Conservation (phyloP, 2,113 vertebrate genomes). For the Hirundichthys speculiger region DNA sequence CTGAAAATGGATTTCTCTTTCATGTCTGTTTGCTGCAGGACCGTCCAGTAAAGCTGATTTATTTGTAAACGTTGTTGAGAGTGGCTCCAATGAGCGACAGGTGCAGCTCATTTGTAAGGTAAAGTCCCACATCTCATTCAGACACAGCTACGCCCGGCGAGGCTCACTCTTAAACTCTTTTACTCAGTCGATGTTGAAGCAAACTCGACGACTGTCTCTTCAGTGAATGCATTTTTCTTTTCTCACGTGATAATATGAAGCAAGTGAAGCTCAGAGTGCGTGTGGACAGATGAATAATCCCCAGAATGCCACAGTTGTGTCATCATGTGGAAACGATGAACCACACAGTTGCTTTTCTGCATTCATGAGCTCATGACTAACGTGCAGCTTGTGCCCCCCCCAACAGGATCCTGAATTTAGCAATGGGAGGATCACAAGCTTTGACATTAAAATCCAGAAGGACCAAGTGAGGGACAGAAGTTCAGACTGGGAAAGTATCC, state of each 20-base stretch:
- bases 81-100: constrained; percentile 14
- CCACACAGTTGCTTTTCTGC: no score
- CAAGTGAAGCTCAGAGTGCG: no score
- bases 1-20: background rate
- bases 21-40: constrained; percentile 72
- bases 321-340: no score
- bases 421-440: constrained; percentile 84
- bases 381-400: constrained; percentile 3
- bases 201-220: no score
- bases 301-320: no score
- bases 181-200: no score
- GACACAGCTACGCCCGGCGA: no score
- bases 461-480: background rate
- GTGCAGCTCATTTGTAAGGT: constrained; percentile 90
- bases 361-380: background rate
- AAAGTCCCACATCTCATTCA: constrained; percentile 41
- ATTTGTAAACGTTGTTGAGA: constrained; percentile 80
- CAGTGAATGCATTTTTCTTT: no score
- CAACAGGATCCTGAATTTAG: constrained; percentile 64
- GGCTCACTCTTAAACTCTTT: no score
- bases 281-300: no score
- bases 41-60: constrained; percentile 84
- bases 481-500: background rate
- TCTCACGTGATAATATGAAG: no score
- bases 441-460: constrained; percentile 72